Base-by-base conservation (phyloP, 2,888 invertebrate species). In the Orchesellides sinensis region DNA sequence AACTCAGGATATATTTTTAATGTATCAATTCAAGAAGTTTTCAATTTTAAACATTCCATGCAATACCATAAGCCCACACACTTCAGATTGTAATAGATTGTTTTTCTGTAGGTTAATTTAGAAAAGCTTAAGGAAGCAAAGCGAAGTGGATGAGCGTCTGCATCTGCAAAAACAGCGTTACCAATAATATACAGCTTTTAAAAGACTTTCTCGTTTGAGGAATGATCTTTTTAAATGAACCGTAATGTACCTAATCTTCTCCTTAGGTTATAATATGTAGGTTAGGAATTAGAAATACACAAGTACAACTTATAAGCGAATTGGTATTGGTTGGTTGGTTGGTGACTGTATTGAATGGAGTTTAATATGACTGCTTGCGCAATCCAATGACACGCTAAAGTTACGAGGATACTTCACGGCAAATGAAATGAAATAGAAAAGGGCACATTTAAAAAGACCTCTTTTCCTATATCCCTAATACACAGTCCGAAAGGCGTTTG, bases 61-160 rank as follows among this genome's bases (percentile, higher is more conserved):
- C n/a, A n/a, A n/a, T n/a, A n/a, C n/a, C n/a, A n/a, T n/a, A n/a
- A n/a, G n/a, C n/a, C n/a, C n/a, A n/a, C n/a, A n/a, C n/a, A n/a
- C n/a, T n/a, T n/a, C n/a, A 8, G 40, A 10, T 40, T 40, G 2
- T n/a, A 40, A n/a, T n/a, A 54, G 54, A 54, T 54, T 25, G 25
- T 54, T 73, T 73, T 23, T 29, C 61, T 59, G 63, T 77, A 40
- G 78, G 78, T 78, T 69, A 78, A 69, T 69, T 69, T 61, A 78
- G 68, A 61, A 78, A 69, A 69, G 68, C 78, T 78, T 78, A 78
- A 54, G 78, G 47, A 66, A 54, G 66, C n/a, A 56, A 54, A 54
- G 27, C 59, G 69, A 35, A 25, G 29, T 56, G 56, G 2, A 40
- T 0, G 63, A 19, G 14, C 21, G 2, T 8, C 45, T 25, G 45